phyloP scores from a whole-genome alignment of 1,140 invertebrate genomes.

The Portunus trituberculatus region DNA sequence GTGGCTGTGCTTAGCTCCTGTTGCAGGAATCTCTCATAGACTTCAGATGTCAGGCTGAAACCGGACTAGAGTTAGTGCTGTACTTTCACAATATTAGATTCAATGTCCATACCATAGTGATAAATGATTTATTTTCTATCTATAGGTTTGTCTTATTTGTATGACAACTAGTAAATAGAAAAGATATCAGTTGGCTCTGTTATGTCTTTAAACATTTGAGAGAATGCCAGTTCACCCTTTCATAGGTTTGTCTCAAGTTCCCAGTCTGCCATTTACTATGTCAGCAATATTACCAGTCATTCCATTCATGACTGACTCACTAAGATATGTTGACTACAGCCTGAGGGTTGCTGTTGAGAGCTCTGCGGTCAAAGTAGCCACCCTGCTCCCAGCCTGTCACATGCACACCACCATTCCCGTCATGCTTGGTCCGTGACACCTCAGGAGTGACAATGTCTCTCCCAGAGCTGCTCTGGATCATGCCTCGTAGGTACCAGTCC shows the following conservation, averaged over 20 bases:
- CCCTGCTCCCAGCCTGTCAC: slow-evolving; percentile 68
- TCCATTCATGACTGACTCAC: slow-evolving; percentile 35
- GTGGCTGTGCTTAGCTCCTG: slow-evolving; percentile 46
- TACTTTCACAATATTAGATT: too few species aligned
- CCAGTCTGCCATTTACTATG: too few species aligned
- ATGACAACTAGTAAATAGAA: too few species aligned
- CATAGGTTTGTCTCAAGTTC: too few species aligned
- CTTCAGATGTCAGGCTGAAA: slow-evolving; percentile 51
- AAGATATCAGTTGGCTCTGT: too few species aligned
- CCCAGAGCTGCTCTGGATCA: neutral
- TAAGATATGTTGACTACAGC: slow-evolving; percentile 66
- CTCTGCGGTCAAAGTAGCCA: slow-evolving; percentile 60
- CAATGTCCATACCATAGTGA: too few species aligned
- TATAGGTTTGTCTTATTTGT: too few species aligned
- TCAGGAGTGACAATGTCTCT: slow-evolving; percentile 58
- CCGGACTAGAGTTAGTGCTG: neutral
- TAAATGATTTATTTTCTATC: too few species aligned
- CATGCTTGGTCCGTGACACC: slow-evolving; percentile 66
- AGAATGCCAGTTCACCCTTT: too few species aligned
- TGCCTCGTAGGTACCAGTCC: slow-evolving; percentile 68
- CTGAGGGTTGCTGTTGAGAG: slow-evolving; percentile 56
- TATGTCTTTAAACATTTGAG: too few species aligned
- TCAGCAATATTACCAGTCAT: too few species aligned
- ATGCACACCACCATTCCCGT: slow-evolving; percentile 66
- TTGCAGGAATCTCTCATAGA: slow-evolving; percentile 57